These are phyloP conservation scores for Oxyruncus cristatus DNA, from an alignment of 2,113 vertebrate genomes.

Conservation along the genomic window DNA sequence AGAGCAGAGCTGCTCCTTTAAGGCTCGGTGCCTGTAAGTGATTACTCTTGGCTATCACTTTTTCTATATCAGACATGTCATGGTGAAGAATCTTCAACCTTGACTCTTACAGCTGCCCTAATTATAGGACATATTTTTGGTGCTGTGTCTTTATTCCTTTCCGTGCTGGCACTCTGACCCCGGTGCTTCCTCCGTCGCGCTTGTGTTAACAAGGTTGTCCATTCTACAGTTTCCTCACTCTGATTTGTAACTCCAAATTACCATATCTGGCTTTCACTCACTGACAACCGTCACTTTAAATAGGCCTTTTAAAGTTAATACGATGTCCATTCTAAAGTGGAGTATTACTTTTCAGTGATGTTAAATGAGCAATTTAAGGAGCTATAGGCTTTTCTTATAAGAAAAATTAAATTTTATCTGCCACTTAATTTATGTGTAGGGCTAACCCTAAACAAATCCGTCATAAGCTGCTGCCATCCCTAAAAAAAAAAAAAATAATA, in stretches of 20 bases:
- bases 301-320: conserved; percentile 76
- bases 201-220: conserved; percentile 74
- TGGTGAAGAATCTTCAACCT: conserved; percentile 74
- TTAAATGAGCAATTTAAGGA: conserved; percentile 70
- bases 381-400: conserved; percentile 41
- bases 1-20: conserved; percentile 34
- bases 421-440: conserved; percentile 53
- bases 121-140: conserved; percentile 75
- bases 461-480: conserved; percentile 17
- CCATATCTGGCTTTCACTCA: conserved; percentile 73
- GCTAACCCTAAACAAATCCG: conserved; percentile 55
- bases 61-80: conserved; percentile 70
- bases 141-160: conserved; percentile 71
- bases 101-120: conserved; percentile 73
- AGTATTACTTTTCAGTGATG: conserved; percentile 71
- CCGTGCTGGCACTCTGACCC: conserved; percentile 64
- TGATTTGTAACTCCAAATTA: conserved; percentile 75
- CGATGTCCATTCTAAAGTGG: conserved; percentile 64
- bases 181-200: conserved; percentile 60
- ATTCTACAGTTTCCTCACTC: conserved; percentile 61
- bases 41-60: conserved; percentile 67
- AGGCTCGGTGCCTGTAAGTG: conserved; percentile 57
- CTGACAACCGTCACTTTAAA: conserved; percentile 75
- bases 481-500: conserved; percentile 37
- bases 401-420: conserved; percentile 61